Evolutionary conservation across 92 coral and sea anemone genomes (phyloP), one percentile per base, ranked within the genome.

Genomic region (Hydrozoanthus gracilis): DNA sequence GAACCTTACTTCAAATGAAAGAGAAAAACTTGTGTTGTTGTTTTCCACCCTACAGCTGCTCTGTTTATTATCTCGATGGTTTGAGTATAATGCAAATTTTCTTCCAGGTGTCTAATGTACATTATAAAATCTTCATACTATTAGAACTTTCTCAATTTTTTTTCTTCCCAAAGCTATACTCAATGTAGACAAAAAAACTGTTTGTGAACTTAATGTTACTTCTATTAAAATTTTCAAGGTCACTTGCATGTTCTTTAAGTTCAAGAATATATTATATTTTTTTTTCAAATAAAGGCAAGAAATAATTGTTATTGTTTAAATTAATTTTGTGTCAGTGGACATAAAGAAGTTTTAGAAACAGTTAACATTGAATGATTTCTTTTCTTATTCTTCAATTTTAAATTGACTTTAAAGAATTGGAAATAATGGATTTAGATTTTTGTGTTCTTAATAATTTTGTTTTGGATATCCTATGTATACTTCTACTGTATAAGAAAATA

Each of bases 51-150:
- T 51, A 65, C 84, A 79, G 84, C 73, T 80, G 74, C 48, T 80
- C 56, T 65, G 44, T 50, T 48, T 54, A 11, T 20, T 35, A 2
- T 47, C 9, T 17, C 84, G 8, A 9, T 79, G 47, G 48, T 74
- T 80, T 62, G 60, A 80, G 73, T 45, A 74, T 58, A 27, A 48
- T 65, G 49, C 69, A 80, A 80, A 80, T 80, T 65, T 65, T 80
- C 46, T 13, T 8, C 74, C 85, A 80, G 85, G 85, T 80, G 85
- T 80, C 69, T 48, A 80, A 64, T 80, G 74, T 80, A 27, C 39
- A 27, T 27, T 27, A 39, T 20, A 16, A 80, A 60, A 80, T 47
- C 44, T 27, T 27, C 39, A 0, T 0, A 27, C 39, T 27, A 27
- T 27, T 27, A 27, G 39, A 27, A 27, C 39, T 27, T 27, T 27